Conservation (phyloP, 2,888 invertebrate species). For the Plagodis dolabraria region DNA sequence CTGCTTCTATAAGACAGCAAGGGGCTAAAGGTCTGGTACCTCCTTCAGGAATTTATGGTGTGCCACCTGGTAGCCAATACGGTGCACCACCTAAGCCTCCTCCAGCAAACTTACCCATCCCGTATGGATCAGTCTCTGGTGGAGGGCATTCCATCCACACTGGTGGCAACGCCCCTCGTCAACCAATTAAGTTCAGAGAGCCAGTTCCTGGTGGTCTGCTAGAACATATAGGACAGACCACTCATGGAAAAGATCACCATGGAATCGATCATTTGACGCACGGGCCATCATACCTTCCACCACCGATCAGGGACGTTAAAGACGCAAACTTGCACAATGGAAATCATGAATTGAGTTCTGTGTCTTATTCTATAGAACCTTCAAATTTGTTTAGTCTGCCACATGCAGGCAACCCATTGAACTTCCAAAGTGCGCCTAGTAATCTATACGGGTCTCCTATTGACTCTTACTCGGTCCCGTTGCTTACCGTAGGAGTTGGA, state of each 20-base stretch:
- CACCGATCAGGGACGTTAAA: constrained; percentile 86
- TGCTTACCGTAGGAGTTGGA: constrained; percentile 67
- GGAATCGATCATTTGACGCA: constrained; percentile 81
- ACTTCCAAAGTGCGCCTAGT: constrained; percentile 72
- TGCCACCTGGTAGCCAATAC: constrained; percentile 82
- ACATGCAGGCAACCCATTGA: constrained; percentile 70
- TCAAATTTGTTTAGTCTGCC: constrained; percentile 82
- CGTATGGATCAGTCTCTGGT: constrained; percentile 74
- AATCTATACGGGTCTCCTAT: constrained; percentile 73
- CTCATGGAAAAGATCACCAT: constrained; percentile 86
- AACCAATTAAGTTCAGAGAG: constrained; percentile 90
- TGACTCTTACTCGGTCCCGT: constrained; percentile 81
- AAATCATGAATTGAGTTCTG: constrained; percentile 53
- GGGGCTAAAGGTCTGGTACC: constrained; percentile 83
- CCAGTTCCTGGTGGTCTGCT: constrained; percentile 89
- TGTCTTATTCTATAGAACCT: constrained; percentile 78
- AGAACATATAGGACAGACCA: constrained; percentile 87
- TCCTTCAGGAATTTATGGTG: constrained; percentile 86
- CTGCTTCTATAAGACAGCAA: constrained; percentile 66
- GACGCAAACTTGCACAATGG: constrained; percentile 66
- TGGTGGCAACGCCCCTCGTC: constrained; percentile 76
- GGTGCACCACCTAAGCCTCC: constrained; percentile 68
- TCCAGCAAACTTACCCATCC: constrained; percentile 66
- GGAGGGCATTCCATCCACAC: constrained; percentile 70
- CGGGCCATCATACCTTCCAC: constrained; percentile 86